A percentile compares a stretch with the other conserved stretches of the same genome.
These are phyloP conservation scores for Drosophila triauraria DNA, from an alignment of 1,140 invertebrate species.

Conservation along the genomic window DNA sequence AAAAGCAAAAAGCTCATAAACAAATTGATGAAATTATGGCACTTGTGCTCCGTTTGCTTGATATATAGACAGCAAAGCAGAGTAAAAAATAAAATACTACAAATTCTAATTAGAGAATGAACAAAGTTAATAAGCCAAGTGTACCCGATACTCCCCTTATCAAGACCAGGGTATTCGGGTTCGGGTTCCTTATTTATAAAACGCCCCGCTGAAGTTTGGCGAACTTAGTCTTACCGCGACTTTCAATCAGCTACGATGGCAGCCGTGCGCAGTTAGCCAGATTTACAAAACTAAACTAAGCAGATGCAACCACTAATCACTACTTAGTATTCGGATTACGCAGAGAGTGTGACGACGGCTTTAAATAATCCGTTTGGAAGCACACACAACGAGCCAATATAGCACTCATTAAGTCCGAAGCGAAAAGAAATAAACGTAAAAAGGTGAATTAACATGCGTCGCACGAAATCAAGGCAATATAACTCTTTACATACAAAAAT, in stretches of 20 bases:
- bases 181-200: constrained; percentile 20
- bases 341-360: constrained; percentile 40
- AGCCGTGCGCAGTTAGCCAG: constrained; percentile 26
- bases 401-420: constrained; percentile 13
- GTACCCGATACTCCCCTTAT: constrained; percentile 17
- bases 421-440: constrained; percentile 24
- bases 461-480: constrained; percentile 20
- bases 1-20: neutral
- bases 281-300: neutral
- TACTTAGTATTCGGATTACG: constrained; percentile 32
- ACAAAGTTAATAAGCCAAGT: neutral
- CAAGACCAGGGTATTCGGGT: constrained; percentile 12
- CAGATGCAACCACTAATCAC: constrained; percentile 37
- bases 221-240: constrained; percentile 54
- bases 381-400: constrained; percentile 16
- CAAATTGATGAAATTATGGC: neutral
- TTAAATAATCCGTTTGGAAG: constrained; percentile 51
- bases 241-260: constrained; percentile 54
- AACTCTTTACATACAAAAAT: neutral
- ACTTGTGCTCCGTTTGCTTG: neutral
- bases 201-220: constrained; percentile 2
- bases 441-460: constrained; percentile 65
- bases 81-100: neutral
- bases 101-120: neutral
- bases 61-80: no score